These are phyloP conservation scores for Lycaon pictus DNA, from an alignment of 2,113 vertebrate genomes.

Conservation along the genomic window DNA sequence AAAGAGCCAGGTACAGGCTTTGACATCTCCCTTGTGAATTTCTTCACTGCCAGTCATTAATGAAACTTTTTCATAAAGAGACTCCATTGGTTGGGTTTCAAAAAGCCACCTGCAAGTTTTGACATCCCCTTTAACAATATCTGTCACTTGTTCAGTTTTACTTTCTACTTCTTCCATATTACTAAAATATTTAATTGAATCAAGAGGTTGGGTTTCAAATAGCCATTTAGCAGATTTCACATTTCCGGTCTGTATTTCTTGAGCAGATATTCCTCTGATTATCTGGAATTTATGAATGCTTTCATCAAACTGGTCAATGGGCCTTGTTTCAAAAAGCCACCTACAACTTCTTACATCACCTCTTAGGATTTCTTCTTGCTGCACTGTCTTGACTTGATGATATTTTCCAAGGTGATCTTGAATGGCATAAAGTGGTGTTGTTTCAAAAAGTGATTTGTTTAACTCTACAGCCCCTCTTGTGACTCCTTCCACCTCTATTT, in stretches of 20 bases:
- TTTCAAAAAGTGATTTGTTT: conserved; percentile 94
- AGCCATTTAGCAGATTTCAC: conserved; percentile 97
- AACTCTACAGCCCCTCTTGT: conserved; percentile 91
- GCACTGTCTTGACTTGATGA: conserved; percentile 94
- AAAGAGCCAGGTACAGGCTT: conserved; percentile 95
- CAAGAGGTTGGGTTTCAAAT: conserved; percentile 96
- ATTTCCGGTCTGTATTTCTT: conserved; percentile 94
- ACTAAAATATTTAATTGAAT: conserved; percentile 93
- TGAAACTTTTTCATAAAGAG: conserved; percentile 91
- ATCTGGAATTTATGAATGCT: conserved; percentile 92
- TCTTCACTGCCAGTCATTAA: conserved; percentile 85
- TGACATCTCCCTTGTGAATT: conserved; percentile 92
- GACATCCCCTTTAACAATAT: conserved; percentile 93
- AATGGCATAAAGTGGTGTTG: conserved; percentile 92
- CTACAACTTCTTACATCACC: conserved; percentile 94
- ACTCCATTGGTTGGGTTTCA: conserved; percentile 95
- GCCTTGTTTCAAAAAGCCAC: conserved; percentile 97
- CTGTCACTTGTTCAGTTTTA: conserved; percentile 78
- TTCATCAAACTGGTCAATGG: conserved; percentile 95
- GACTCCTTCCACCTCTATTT: conserved; percentile 92
- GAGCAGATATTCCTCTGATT: conserved; percentile 95
- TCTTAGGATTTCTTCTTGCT: conserved; percentile 94
- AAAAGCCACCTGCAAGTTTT: conserved; percentile 95
- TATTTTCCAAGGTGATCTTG: conserved; percentile 93
- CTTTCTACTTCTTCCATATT: conserved; percentile 90